Evolutionary conservation across 2,888 invertebrate genomes (phyloP).

Genomic region (Stenchaetothrips biformis): DNA sequence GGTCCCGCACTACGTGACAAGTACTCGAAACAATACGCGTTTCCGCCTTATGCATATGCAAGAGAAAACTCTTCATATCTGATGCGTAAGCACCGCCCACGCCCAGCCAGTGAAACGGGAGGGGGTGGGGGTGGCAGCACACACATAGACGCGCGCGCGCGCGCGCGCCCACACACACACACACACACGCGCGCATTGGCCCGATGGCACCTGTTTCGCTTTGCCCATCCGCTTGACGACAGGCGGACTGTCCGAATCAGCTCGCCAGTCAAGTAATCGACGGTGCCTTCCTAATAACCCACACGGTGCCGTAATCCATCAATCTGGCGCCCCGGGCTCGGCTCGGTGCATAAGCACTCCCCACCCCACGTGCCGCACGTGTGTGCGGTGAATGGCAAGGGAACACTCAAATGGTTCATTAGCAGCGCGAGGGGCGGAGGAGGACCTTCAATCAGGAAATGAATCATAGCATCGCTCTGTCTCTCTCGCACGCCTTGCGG

Average conservation of each 20-base stretch:
- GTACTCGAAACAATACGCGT: conserved; percentile 10
- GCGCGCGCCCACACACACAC: neutral
- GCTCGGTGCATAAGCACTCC: neutral
- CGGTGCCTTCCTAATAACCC: too few relatives aligned
- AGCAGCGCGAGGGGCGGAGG: neutral
- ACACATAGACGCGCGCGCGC: neutral
- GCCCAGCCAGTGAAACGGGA: neutral
- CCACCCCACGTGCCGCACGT: neutral
- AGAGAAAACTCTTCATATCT: conserved; percentile 13
- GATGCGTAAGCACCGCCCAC: neutral
- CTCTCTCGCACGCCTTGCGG: too few relatives aligned
- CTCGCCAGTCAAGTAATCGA: too few relatives aligned
- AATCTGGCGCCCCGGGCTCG: neutral
- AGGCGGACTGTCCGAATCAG: too few relatives aligned
- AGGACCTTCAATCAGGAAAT: neutral
- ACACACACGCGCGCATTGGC: too few relatives aligned
- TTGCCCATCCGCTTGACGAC: too few relatives aligned
- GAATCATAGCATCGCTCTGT: neutral
- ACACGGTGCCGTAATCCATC: too few relatives aligned
- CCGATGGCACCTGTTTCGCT: too few relatives aligned
- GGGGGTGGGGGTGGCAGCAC: neutral
- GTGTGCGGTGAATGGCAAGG: neutral
- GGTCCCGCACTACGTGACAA: neutral
- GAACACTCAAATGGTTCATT: neutral
- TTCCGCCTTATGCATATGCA: conserved; percentile 20